phyloP scores from a whole-genome alignment of 2,888 invertebrate genomes.

The Drepanosiphum platanoidis region DNA sequence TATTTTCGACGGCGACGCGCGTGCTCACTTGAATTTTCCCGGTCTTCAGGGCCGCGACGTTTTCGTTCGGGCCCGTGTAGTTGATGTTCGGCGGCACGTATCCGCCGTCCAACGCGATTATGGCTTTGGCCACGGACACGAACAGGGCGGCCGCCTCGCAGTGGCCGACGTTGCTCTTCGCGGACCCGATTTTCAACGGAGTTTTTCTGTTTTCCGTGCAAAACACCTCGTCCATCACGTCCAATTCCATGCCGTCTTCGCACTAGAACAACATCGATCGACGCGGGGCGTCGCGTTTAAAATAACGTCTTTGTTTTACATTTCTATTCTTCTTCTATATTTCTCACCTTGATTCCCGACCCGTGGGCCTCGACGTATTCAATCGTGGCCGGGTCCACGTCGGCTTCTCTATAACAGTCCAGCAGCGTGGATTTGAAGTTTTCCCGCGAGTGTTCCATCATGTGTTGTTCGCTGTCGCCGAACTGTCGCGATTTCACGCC shows the following conservation, averaged over 20 bases:
- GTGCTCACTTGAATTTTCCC: conserved; percentile 65
- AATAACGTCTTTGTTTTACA: neutral
- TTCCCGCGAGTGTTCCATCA: neutral
- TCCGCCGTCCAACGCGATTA: conserved; percentile 65
- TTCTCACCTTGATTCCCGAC: conserved; percentile 68
- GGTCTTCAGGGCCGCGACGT: conserved; percentile 63
- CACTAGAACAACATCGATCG: conserved; percentile 64
- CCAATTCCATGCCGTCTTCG: conserved; percentile 66
- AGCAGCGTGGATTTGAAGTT: conserved; percentile 20
- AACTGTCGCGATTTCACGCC: neutral
- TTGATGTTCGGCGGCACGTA: conserved; percentile 65
- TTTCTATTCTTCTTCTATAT: neutral
- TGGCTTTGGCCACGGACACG: conserved; percentile 69
- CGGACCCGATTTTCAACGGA: conserved; percentile 72
- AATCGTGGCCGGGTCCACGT: conserved; percentile 67
- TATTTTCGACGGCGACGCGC: too few relatives aligned
- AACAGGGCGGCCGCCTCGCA: conserved; percentile 69
- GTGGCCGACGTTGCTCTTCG: conserved; percentile 74
- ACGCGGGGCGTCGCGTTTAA: neutral
- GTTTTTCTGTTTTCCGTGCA: conserved; percentile 50
- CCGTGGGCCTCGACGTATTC: conserved; percentile 71
- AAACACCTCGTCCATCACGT: conserved; percentile 63
- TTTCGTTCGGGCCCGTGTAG: conserved; percentile 64
- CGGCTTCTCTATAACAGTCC: conserved; percentile 68
- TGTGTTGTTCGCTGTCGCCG: neutral